Percentiles rank a stretch among this genome's conserved stretches.
Conservation (phyloP, 2,113 vertebrate species). For the Archocentrus centrarchus region DNA sequence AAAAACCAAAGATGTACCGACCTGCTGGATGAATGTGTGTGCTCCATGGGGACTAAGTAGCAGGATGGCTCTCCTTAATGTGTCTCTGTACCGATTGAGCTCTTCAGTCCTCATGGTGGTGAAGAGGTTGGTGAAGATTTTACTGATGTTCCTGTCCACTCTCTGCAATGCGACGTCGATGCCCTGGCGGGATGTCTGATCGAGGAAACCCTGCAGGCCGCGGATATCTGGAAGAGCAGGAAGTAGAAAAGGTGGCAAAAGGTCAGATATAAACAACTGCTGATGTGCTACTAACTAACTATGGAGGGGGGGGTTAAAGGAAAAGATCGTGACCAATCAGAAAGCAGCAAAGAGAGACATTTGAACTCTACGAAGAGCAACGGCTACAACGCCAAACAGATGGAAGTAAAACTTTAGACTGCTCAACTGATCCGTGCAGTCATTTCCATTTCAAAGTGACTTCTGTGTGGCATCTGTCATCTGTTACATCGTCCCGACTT, state of each 20-base stretch:
- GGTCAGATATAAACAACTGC: background rate
- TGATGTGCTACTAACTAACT: background rate
- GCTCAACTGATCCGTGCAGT: background rate
- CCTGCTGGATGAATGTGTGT: constrained; percentile 95
- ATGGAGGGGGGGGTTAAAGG: background rate
- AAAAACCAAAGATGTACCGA: constrained; percentile 51
- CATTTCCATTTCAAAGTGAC: background rate
- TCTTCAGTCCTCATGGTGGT: constrained; percentile 97
- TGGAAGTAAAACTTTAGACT: too few relatives aligned
- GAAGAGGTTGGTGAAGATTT: constrained; percentile 94
- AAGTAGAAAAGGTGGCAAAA: background rate
- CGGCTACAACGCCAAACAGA: too few relatives aligned
- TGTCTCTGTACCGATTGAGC: constrained; percentile 96
- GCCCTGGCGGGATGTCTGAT: constrained; percentile 92
- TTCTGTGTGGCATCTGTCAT: background rate
- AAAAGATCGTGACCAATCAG: background rate
- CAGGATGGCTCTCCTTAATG: constrained; percentile 89
- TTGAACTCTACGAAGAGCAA: background rate
- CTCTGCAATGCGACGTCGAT: constrained; percentile 94
- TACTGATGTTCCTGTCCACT: constrained; percentile 96
- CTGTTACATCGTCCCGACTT: background rate
- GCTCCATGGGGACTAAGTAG: constrained; percentile 93
- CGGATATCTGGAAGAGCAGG: constrained; percentile 87
- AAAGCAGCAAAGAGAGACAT: background rate
- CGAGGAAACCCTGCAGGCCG: constrained; percentile 93